A percentile compares a stretch with the other conserved stretches of the same genome.
phyloP scores from a whole-genome alignment of 2,888 invertebrate species.

The Notodonta ziczac region DNA sequence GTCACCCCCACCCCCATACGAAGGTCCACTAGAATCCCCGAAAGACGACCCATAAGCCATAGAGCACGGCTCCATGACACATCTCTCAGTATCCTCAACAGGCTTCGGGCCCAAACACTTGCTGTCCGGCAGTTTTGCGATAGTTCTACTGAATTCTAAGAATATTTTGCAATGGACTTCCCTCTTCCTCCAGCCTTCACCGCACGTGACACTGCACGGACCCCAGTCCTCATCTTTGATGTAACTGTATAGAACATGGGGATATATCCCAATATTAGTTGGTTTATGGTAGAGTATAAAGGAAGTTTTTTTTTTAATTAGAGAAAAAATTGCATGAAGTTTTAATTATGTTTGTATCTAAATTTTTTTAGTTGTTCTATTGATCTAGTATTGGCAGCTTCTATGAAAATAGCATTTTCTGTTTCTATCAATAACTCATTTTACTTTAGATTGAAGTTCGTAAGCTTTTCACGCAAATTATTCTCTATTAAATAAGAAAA shows the following conservation, averaged over 20 bases:
- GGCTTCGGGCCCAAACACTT: constrained; percentile 95
- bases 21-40: constrained; percentile 75
- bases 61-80: constrained; percentile 91
- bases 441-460: too few species aligned
- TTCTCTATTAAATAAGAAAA: not conserved
- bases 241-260: constrained; percentile 86
- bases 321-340: not conserved
- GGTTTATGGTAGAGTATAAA: not conserved
- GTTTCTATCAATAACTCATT: too few species aligned
- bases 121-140: constrained; percentile 93
- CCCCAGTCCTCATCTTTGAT: constrained; percentile 95
- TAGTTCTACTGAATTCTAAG: constrained; percentile 94
- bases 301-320: not conserved
- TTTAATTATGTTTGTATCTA: too few species aligned
- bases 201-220: constrained; percentile 95
- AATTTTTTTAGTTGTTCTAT: too few species aligned
- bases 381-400: too few species aligned
- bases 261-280: constrained; percentile 10
- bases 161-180: constrained; percentile 98
- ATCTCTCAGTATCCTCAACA: constrained; percentile 91
- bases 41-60: constrained; percentile 85
- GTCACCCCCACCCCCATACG: constrained; percentile 62
- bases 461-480: not conserved
- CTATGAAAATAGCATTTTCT: too few species aligned
- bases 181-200: constrained; percentile 93